Conservation (phyloP, 1,140 invertebrate genomes). For the Drosophila persimilis region DNA sequence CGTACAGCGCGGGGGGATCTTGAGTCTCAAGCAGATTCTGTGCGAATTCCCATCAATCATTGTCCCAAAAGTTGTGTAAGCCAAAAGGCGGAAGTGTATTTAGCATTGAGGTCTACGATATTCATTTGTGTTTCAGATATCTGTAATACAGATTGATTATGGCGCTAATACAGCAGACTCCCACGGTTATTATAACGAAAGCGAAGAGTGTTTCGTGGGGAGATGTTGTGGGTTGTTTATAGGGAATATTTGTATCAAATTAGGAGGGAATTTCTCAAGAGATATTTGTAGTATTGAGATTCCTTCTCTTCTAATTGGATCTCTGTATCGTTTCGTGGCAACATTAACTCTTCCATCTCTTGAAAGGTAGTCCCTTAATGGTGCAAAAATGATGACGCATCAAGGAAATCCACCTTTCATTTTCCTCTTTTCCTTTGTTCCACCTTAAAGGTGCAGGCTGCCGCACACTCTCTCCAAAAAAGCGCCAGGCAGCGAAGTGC, state of each 20-base stretch:
- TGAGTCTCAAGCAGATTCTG: slow-evolving; percentile 26
- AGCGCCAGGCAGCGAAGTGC: not conserved
- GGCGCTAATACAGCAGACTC: slow-evolving; percentile 22
- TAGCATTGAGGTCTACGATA: slow-evolving; percentile 39
- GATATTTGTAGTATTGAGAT: no score
- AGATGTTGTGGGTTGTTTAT: no score
- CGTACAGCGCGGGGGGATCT: slow-evolving; percentile 32
- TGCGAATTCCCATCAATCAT: slow-evolving; percentile 70
- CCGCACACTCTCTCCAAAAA: not conserved
- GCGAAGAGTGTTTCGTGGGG: not conserved
- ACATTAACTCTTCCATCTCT: no score
- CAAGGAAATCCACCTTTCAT: not conserved
- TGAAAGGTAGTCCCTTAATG: no score
- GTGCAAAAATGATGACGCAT: not conserved
- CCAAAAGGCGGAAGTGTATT: slow-evolving; percentile 60
- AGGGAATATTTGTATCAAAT: no score
- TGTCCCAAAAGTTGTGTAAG: slow-evolving; percentile 37
- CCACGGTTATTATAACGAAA: slow-evolving; percentile 35
- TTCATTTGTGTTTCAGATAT: slow-evolving; percentile 36
- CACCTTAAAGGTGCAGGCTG: slow-evolving; percentile 7
- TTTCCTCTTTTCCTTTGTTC: not conserved
- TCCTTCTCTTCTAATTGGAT: no score
- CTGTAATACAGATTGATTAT: slow-evolving; percentile 66
- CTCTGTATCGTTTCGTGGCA: no score
- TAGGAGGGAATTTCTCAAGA: no score